Evolutionary conservation across 1,140 invertebrate genomes (phyloP), one percentile per base, ranked within the genome.

Genomic region (Teleopsis dalmanni): DNA sequence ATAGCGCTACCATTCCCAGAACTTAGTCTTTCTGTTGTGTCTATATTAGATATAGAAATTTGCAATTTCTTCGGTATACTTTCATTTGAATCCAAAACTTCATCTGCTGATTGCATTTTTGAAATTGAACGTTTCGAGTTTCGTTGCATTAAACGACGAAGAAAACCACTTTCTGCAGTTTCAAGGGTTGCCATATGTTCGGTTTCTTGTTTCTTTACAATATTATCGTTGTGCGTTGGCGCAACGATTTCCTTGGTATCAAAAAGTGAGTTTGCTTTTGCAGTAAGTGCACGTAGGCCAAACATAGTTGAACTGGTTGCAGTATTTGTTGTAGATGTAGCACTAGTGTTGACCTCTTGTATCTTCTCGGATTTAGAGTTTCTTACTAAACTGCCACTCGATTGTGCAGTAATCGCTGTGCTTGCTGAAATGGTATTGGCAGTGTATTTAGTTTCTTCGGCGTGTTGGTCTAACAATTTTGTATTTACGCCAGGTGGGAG

Each of bases 81-180:
- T 9, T 71, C 73, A 35, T 74, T 73, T 7, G 8, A 9, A 46
- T 75, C 75, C 46, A 79, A 50, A 43, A 59, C 54, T 19, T 29
- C 42, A 11, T 45, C 48, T 2, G 10, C 36, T 22, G 46, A 23
- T 19, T 78, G 80, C 60, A 81, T 82, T 55, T 81, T 79, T 13
- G 79, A 79, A 55, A 59, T 59, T 35, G 56, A 60, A 27, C 65
- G 59, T 79, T 83, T 69, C 0, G 65, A 69, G 35, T 66, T 69
- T 53, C 80, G 77, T 41, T 82, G 74, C 8, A 83, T 73, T 16
- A 85, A 62, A 47, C 81, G 74, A 25, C 79, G 77, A 61, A 84
- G 81, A 57, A 84, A 82, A 18, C 81, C 81, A 42, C 75, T 73
- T 49, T 82, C 78, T 57, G 29, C 14, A 19, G 19, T 31, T 7